These are phyloP conservation scores for Atlantisia rogersi DNA, from an alignment of 2,113 vertebrate genomes.

Conservation along the genomic window DNA sequence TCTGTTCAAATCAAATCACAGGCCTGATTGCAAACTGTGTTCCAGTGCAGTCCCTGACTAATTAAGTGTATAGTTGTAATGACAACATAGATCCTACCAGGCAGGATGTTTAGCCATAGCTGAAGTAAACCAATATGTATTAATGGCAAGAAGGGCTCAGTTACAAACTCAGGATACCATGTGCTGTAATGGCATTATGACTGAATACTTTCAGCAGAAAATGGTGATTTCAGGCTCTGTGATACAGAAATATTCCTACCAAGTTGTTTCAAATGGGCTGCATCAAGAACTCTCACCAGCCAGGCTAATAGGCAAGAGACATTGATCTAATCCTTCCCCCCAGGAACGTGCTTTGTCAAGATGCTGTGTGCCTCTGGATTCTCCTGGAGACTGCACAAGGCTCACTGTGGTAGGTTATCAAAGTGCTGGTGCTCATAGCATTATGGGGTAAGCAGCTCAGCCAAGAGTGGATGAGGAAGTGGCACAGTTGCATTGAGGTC, in stretches of 20 bases:
- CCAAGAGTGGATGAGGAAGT: not conserved
- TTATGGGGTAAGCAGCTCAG: not conserved
- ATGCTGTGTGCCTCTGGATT: not conserved
- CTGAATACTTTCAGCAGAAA: not conserved
- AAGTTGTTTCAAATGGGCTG: not conserved
- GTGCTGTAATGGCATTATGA: not conserved
- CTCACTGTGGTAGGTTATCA: not conserved
- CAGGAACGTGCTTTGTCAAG: accelerated
- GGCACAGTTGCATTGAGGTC: not conserved
- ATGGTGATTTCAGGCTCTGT: not conserved
- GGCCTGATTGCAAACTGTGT: not conserved
- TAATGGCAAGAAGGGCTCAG: not conserved
- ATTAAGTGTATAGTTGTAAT: not conserved
- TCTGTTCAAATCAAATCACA: not conserved
- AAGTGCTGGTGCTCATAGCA: not conserved
- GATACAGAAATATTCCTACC: not conserved
- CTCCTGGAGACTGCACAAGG: not conserved
- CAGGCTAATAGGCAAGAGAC: not conserved
- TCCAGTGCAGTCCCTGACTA: not conserved
- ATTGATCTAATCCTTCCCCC: not conserved
- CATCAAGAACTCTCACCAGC: not conserved
- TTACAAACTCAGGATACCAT: not conserved
- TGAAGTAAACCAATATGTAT: not conserved
- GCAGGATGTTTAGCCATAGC: not conserved
- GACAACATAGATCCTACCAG: not conserved